A percentile compares a stretch with the other conserved stretches of the same genome.
Conservation (phyloP, 2,888 invertebrate species). For the Pterostichus niger region DNA sequence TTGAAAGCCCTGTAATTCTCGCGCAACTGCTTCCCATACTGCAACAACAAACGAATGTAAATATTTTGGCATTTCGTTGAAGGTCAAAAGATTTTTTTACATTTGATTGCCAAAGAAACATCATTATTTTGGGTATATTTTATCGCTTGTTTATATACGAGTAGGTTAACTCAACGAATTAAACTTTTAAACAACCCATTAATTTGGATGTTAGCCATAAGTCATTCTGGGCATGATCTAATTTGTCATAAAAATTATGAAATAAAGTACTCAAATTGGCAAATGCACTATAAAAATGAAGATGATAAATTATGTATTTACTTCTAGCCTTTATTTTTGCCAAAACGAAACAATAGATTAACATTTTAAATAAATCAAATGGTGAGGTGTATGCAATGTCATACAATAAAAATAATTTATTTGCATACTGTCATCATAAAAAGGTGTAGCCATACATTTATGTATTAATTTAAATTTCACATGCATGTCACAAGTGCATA, state of each 20-base stretch:
- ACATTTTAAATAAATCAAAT: no score
- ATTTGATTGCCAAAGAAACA: constrained; percentile 57
- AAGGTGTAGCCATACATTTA: no score
- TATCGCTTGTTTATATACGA: constrained; percentile 19
- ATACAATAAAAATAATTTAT: no score
- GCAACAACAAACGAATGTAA: constrained; percentile 72
- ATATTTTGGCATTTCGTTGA: constrained; percentile 49
- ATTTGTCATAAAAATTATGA: constrained; percentile 12
- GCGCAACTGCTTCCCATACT: constrained; percentile 82
- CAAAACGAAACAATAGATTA: no score
- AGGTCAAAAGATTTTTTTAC: constrained; percentile 20
- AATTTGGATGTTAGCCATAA: constrained; percentile 32
- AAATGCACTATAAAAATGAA: background rate
- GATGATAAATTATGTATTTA: no score
- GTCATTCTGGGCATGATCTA: constrained; percentile 1
- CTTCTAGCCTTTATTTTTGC: no score
- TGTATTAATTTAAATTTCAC: no score
- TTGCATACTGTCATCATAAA: no score
- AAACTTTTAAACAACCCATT: constrained; percentile 19
- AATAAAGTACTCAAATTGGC: constrained; percentile 2
- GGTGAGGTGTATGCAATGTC: no score
- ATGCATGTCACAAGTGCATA: constrained; percentile 28
- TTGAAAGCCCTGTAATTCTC: constrained; percentile 82
- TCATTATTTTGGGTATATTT: constrained; percentile 11
- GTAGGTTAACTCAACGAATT: constrained; percentile 16